Evolutionary conservation across 2,888 invertebrate species (phyloP).

Genomic region (Doris montereyensis): DNA sequence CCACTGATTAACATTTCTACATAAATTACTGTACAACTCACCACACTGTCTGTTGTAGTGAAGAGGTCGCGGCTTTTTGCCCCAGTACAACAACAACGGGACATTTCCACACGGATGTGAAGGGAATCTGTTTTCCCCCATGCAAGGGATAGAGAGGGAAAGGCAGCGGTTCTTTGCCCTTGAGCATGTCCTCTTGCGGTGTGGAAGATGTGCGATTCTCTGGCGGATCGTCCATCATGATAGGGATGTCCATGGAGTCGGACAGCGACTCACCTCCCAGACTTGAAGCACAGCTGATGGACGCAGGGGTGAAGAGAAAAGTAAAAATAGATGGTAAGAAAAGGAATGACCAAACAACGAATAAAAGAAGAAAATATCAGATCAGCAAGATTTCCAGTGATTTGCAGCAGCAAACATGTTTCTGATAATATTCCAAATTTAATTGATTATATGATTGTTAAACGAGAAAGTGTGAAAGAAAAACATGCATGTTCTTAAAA

Average conservation of each 20-base stretch:
- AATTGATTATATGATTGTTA: too few relatives aligned
- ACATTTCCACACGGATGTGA: slow-evolving; percentile 65
- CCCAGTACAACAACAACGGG: slow-evolving; percentile 67
- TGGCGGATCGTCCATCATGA: slow-evolving; percentile 42
- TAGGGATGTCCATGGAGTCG: slow-evolving; percentile 56
- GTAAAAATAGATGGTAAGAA: not conserved
- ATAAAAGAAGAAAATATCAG: not conserved
- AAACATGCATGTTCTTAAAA: too few relatives aligned
- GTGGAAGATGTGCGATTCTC: not conserved
- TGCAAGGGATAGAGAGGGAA: slow-evolving; percentile 67
- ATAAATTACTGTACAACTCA: too few relatives aligned
- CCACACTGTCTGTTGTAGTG: slow-evolving; percentile 63
- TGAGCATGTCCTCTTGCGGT: slow-evolving; percentile 46
- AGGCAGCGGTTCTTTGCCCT: slow-evolving; percentile 56
- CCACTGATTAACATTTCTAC: too few relatives aligned
- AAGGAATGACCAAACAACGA: not conserved
- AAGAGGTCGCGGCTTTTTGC: slow-evolving; percentile 55
- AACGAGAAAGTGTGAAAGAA: too few relatives aligned
- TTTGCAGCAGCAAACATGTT: too few relatives aligned
- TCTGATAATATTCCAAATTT: too few relatives aligned
- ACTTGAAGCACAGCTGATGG: slow-evolving; percentile 22
- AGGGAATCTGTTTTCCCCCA: slow-evolving; percentile 54
- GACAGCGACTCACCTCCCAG: slow-evolving; percentile 50
- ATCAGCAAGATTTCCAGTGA: too few relatives aligned
- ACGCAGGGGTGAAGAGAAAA: not conserved